Evolutionary conservation across 2,888 invertebrate species (phyloP), one percentile per base, ranked within the genome.

Genomic region (Hypsopygia costalis): DNA sequence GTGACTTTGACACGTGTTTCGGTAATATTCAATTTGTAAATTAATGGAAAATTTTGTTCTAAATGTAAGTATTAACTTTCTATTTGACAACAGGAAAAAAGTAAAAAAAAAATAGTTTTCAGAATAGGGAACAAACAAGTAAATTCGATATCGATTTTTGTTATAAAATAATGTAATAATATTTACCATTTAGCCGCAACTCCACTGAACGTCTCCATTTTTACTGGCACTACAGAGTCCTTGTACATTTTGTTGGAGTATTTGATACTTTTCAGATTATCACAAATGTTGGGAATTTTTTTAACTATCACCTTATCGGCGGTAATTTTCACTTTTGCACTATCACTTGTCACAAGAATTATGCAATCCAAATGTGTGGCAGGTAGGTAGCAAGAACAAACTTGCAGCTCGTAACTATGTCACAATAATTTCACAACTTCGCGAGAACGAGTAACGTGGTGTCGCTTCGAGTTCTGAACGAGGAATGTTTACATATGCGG

Each of bases 371-470:
- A 55, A 54, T 55, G 37, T 48, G 45, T 51, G 50, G 49, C 39
- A 49, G n/a, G n/a, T n/a, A n/a, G n/a, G n/a, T n/a, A n/a, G 20
- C 36, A 9, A 36, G 42, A 29, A 9, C 21, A 35, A 34, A 34
- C 30, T 33, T 33, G 33, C 39, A 38, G 45, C 42, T 52, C 58
- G 59, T 51, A 62, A 58, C 53, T 75, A 76, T 87, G 86, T 83
- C 86, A 82, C 85, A 86, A 87, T 66, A 60, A 83, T 86, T 85
- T 81, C 83, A 82, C 77, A 79, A 81, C 56, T 74, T 72, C 47
- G 50, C 51, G 46, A 52, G 43, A 44, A 45, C 49, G 61, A 68
- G 62, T 43, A 52, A 59, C 85, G 81, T 78, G 53, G 41, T 52
- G 0, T 63, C 44, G 49, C 71, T 67, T 51, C 46, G 59, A 70